Base-by-base conservation (phyloP, 1,140 invertebrate genomes). In the Drosophila dunni region DNA sequence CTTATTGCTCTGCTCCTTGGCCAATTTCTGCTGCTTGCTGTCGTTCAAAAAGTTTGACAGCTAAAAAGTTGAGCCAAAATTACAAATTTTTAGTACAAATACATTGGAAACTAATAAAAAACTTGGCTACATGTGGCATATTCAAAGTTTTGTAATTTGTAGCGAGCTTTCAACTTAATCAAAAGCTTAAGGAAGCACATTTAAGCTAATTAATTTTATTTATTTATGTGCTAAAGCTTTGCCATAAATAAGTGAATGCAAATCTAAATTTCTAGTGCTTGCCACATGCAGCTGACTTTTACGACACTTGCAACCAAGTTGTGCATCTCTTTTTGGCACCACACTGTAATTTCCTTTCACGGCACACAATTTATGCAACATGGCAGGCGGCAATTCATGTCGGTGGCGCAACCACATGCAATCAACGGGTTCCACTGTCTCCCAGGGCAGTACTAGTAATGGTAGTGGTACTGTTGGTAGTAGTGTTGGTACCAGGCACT, bases 281-380 rank as follows among this genome's bases (percentile, higher is more conserved):
- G 51, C 24, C 34, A 60, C 45, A 40, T 48, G 34, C 56, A 53
- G 15, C 20, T 36, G 34, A n/a, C 15, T 11, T 40, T 40, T 40
- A 40, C 38, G 38, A 34, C 24, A 29, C 50, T 53, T 20, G 62
- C 36, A 24, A n/a, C 13, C 29, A 40, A 46, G 29, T 24, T 66
- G 64, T 57, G 53, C 51, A 48, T 17, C 45, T 17, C 4, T 17
- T 51, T 29, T 60, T 56, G 53, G 45, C 65, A 51, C 34, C 36
- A 46, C 36, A 10, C 36, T 69, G 58, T 65, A 71, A 65, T 73
- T 65, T 15, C 2, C 24, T 67, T 56, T 48, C 50, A 38, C 64
- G 71, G 56, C 78, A 65, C 76, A 69, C 73, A 61, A 70, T 85
- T 78, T 86, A 81, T 75, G 64, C 78, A 73, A 65, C 78, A 51